Conservation (phyloP, 2,888 invertebrate species). For the Trachelus troglodyta region DNA sequence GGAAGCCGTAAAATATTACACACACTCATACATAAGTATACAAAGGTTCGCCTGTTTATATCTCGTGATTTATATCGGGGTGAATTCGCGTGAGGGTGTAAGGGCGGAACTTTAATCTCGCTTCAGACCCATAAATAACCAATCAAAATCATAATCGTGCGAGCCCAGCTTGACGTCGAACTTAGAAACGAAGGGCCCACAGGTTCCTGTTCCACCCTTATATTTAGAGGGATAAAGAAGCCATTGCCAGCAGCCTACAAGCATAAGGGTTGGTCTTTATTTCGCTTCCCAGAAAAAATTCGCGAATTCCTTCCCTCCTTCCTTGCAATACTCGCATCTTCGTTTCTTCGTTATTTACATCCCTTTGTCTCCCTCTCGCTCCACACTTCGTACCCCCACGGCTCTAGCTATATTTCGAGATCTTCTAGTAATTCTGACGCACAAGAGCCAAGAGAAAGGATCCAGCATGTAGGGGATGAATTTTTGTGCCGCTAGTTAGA, state of each 20-base stretch:
- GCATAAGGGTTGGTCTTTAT: neutral
- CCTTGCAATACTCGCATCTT: neutral
- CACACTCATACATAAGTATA: neutral
- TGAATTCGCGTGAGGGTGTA: neutral
- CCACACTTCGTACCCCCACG: neutral
- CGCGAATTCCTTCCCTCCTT: neutral
- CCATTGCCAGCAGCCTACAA: neutral
- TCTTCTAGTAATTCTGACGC: neutral
- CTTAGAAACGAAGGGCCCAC: neutral
- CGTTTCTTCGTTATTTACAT: neutral
- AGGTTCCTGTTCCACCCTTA: neutral
- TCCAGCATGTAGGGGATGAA: neutral
- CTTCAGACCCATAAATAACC: slow-evolving; percentile 30
- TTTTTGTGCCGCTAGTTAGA: neutral
- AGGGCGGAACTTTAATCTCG: slow-evolving; percentile 19
- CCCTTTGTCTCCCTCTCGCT: neutral
- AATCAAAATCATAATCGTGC: slow-evolving; percentile 31
- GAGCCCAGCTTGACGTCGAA: slow-evolving; percentile 9
- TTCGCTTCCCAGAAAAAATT: neutral
- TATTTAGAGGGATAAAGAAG: neutral
- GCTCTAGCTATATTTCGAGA: neutral
- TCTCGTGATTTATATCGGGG: neutral
- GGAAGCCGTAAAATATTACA: neutral
- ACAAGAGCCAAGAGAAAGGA: neutral
- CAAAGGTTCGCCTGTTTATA: neutral